phyloP scores from a whole-genome alignment of 2,113 vertebrate species.

The Hippopotamus amphibius region DNA sequence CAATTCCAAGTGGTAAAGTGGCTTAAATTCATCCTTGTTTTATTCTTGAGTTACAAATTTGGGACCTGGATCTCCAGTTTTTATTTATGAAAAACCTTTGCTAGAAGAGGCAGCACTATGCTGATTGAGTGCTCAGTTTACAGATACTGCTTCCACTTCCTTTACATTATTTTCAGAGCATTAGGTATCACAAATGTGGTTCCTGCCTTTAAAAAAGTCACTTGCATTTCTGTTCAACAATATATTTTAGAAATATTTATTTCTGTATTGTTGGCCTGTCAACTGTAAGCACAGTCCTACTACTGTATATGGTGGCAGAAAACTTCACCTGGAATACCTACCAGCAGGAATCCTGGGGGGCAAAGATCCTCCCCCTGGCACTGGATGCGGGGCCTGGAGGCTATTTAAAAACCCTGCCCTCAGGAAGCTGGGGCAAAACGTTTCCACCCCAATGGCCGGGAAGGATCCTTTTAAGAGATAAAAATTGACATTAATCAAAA shows the following conservation, averaged over 20 bases:
- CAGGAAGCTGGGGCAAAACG: constrained; percentile 89
- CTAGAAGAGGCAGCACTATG: background rate
- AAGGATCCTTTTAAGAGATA: constrained; percentile 90
- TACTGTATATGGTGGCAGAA: background rate
- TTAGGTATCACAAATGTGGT: background rate
- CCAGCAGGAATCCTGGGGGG: constrained; percentile 89
- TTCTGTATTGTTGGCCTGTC: background rate
- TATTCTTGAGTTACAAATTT: constrained; percentile 8
- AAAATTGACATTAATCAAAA: constrained; percentile 85
- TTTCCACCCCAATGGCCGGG: constrained; percentile 89
- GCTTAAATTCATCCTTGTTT: background rate
- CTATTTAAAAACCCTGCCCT: constrained; percentile 89
- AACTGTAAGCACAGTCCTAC: background rate
- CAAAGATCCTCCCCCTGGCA: constrained; percentile 87
- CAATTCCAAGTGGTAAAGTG: background rate
- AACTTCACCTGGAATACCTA: constrained; percentile 84
- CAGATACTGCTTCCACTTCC: background rate
- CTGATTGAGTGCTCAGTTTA: background rate
- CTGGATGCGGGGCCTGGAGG: constrained; percentile 88
- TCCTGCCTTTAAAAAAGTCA: background rate
- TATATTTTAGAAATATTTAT: constrained; percentile 1
- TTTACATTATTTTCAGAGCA: background rate
- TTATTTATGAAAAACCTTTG: background rate
- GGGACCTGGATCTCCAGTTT: background rate
- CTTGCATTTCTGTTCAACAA: constrained; percentile 9